Conservation (phyloP, 2,113 vertebrate genomes). For the Tetraodon nigroviridis region DNA sequence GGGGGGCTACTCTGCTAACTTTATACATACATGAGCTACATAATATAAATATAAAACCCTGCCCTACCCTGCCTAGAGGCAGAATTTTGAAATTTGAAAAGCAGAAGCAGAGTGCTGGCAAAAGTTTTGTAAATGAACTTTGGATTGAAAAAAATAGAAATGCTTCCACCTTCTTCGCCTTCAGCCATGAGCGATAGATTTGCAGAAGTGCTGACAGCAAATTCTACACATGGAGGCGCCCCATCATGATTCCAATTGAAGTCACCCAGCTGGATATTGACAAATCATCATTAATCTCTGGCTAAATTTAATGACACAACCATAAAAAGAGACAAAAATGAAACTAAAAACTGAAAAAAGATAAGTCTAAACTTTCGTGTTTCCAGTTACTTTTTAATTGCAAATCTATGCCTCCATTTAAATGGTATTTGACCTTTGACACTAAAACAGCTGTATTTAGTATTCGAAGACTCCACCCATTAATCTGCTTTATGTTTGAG, state of each 20-base stretch:
- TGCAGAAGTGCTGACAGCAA: constrained; percentile 44
- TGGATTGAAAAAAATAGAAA: constrained; percentile 21
- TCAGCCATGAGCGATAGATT: constrained; percentile 27
- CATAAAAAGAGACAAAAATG: constrained; percentile 13
- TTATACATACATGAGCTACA: too few relatives aligned
- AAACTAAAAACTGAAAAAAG: background rate
- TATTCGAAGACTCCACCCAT: too few relatives aligned
- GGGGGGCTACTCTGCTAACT: constrained; percentile 1
- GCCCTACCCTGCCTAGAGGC: too few relatives aligned
- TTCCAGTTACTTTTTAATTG: constrained; percentile 2
- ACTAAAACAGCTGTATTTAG: too few relatives aligned
- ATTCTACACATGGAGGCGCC: constrained; percentile 25
- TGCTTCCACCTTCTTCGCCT: constrained; percentile 22
- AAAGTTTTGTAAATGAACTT: constrained; percentile 21
- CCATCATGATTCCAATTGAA: constrained; percentile 41
- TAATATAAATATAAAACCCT: too few relatives aligned
- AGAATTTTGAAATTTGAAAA: background rate
- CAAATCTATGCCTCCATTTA: constrained; percentile 1
- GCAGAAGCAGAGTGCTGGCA: constrained; percentile 25
- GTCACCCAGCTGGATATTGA: constrained; percentile 42
- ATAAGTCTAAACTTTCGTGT: constrained; percentile 3
- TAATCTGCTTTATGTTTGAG: too few relatives aligned
- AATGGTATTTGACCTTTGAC: background rate
- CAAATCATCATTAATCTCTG: constrained; percentile 36
- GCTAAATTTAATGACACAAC: constrained; percentile 17